phyloP scores from a whole-genome alignment of 2,888 invertebrate species.

The Diaphora mendica region DNA sequence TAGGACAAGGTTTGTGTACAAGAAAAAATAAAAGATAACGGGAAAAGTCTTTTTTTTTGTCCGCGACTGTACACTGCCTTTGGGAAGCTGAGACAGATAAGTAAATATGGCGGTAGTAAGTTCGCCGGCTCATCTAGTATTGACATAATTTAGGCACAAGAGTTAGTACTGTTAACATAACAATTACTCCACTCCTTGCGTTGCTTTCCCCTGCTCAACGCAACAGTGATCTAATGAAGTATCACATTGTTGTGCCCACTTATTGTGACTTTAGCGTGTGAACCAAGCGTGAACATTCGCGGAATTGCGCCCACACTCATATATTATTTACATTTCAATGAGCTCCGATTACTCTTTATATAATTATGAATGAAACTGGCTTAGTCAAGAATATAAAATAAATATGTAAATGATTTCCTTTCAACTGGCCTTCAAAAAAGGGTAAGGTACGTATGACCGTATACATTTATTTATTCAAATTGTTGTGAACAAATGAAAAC shows the following conservation, averaged over 20 bases:
- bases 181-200: background rate
- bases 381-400: background rate
- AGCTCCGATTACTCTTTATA: background rate
- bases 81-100: too few relatives aligned
- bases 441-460: background rate
- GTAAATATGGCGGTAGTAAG: too few relatives aligned
- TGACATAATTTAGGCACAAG: background rate
- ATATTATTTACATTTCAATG: conserved; percentile 4
- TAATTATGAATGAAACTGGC: background rate
- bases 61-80: too few relatives aligned
- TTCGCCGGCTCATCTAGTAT: too few relatives aligned
- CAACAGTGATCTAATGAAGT: background rate
- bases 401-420: background rate
- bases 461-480: too few relatives aligned
- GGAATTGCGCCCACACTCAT: background rate
- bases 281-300: conserved; percentile 7
- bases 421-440: background rate
- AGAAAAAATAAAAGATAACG: too few relatives aligned
- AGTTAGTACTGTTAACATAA: background rate
- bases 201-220: background rate
- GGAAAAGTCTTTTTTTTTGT: too few relatives aligned
- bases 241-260: background rate
- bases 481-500: too few relatives aligned
- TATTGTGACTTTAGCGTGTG: conserved; percentile 11
- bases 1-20: too few relatives aligned